These are phyloP conservation scores for Melanerpes aurifrons DNA, from an alignment of 2,113 vertebrate species.

Conservation along the genomic window DNA sequence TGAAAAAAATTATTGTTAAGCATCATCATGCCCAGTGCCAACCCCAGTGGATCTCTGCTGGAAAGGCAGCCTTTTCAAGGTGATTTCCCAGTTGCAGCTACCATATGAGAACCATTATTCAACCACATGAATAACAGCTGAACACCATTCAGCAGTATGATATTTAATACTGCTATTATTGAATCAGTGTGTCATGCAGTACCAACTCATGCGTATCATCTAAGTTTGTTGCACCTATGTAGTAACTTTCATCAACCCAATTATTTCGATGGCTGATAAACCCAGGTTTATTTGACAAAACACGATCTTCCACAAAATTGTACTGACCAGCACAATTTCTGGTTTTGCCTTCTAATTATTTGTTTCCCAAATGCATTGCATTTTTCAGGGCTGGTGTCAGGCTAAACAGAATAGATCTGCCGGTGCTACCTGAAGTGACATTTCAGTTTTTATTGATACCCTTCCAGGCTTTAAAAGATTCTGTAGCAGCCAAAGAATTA, in stretches of 20 bases:
- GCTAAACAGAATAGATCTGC: not conserved
- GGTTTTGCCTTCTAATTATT: not conserved
- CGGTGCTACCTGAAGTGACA: not conserved
- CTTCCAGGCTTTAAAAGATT: not conserved
- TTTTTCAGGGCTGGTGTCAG: not conserved
- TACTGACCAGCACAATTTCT: not conserved
- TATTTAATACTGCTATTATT: not conserved
- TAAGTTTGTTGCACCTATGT: not conserved
- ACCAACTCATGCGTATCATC: not conserved
- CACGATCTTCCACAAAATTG: not conserved
- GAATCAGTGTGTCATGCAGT: not conserved
- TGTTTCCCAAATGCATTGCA: not conserved
- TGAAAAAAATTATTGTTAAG: not conserved
- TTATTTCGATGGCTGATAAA: not conserved
- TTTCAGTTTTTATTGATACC: not conserved
- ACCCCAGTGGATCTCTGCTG: not conserved
- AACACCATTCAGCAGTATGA: no score
- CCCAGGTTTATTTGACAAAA: not conserved
- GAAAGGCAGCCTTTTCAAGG: not conserved
- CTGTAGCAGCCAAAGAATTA: not conserved
- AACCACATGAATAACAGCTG: not conserved
- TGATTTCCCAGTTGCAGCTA: not conserved
- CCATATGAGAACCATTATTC: not conserved
- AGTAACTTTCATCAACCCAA: not conserved
- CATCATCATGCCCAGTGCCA: not conserved